Base-by-base conservation (phyloP, 2,888 invertebrate species). In the Chaetoderma sp. region DNA sequence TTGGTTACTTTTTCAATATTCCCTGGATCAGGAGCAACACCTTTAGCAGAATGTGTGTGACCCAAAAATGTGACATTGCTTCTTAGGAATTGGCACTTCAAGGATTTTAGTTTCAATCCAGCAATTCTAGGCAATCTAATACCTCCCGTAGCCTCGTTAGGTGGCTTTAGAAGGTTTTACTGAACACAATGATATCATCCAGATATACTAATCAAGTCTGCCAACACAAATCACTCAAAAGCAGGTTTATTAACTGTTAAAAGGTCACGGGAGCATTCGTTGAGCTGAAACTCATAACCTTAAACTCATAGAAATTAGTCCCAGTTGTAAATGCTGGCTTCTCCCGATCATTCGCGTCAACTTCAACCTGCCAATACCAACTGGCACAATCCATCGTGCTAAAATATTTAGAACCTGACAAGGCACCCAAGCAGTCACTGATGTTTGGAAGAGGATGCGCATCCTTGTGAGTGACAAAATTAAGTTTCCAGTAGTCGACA, bases 311-410 rank as follows among this genome's bases (percentile, higher is more conserved):
- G 21, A 39, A 68, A 71, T 33, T 72, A 69, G 39, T 50, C 39
- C 63, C 68, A 13, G 65, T 65, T 10, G 60, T 54, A 59, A 74
- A 72, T 44, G 71, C 70, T 10, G 74, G 69, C 55, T 72, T 72
- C n/a, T n/a, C n/a, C n/a, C n/a, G n/a, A n/a, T n/a, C n/a, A n/a
- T n/a, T n/a, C n/a, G n/a, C n/a, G n/a, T n/a, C n/a, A n/a, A n/a
- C n/a, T n/a, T n/a, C n/a, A n/a, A n/a, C n/a, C n/a, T n/a, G n/a
- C n/a, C n/a, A n/a, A n/a, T n/a, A n/a, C n/a, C n/a, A n/a, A n/a
- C n/a, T n/a, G n/a, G n/a, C n/a, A n/a, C n/a, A n/a, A n/a, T n/a
- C n/a, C n/a, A n/a, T n/a, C n/a, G n/a, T n/a, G n/a, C n/a, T n/a
- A n/a, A n/a, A n/a, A n/a, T n/a, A n/a, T n/a, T n/a, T n/a, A n/a